phyloP scores from a whole-genome alignment of 1,140 invertebrate genomes.

The Drosophila trapezifrons region DNA sequence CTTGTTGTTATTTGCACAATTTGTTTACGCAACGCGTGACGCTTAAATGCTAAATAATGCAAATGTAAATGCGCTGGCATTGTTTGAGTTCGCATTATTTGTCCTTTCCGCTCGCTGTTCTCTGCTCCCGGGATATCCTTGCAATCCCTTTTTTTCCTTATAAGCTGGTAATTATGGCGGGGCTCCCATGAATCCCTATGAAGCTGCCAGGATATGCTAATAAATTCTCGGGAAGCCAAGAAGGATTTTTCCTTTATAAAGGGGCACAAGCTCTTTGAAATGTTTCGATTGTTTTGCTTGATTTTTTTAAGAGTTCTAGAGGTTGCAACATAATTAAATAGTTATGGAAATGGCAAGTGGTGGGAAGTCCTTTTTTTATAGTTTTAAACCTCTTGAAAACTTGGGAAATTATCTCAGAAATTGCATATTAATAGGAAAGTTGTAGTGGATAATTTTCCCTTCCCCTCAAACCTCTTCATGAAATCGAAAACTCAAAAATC shows the following conservation, averaged over 20 bases:
- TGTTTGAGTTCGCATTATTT: constrained; percentile 66
- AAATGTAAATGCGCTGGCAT: constrained; percentile 74
- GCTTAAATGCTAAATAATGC: constrained; percentile 83
- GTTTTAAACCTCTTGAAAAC: no score
- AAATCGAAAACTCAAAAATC: background rate
- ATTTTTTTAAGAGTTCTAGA: no score
- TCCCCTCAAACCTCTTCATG: background rate
- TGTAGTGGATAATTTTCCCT: background rate
- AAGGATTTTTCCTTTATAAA: constrained; percentile 16
- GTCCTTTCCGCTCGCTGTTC: constrained; percentile 32
- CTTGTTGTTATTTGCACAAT: constrained; percentile 73
- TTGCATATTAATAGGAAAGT: no score
- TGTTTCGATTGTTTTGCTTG: background rate
- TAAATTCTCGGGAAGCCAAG: constrained; percentile 16
- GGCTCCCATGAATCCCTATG: constrained; percentile 24
- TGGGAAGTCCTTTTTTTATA: background rate
- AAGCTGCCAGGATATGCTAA: constrained; percentile 10
- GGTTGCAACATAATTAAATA: background rate
- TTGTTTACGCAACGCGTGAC: constrained; percentile 82
- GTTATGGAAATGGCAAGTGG: no score
- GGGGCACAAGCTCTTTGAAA: background rate
- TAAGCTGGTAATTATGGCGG: constrained; percentile 47
- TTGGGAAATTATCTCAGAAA: no score
- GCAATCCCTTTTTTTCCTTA: constrained; percentile 61
- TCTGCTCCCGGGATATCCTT: constrained; percentile 35